Percentiles rank a stretch among this genome's conserved stretches.
phyloP scores from a whole-genome alignment of 2,797 vertebrate genomes.

The Lutra lutra region DNA sequence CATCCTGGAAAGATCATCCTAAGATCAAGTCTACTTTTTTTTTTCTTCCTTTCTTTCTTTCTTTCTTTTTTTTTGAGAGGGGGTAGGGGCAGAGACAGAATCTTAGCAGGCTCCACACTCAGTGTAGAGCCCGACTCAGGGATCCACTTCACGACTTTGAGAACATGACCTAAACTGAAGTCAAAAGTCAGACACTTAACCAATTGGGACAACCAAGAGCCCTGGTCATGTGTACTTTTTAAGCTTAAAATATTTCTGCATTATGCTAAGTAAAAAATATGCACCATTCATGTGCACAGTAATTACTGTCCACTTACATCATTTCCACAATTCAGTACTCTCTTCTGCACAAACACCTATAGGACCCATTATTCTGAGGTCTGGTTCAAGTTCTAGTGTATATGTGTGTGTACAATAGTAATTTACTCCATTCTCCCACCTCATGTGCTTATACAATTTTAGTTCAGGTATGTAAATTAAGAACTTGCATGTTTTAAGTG shows the following conservation, averaged over 20 bases:
- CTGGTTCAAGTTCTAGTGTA: conserved; percentile 61
- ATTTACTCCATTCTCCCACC: conserved; percentile 67
- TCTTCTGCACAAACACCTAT: conserved; percentile 67
- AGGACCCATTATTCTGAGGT: conserved; percentile 63
- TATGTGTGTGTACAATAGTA: conserved; percentile 53
- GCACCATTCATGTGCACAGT: neutral
- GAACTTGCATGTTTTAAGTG: neutral
- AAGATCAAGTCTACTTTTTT: neutral
- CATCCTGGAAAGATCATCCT: neutral
- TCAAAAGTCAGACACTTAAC: neutral
- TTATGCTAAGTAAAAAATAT: neutral
- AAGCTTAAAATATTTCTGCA: neutral
- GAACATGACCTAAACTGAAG: neutral
- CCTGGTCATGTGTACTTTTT: neutral
- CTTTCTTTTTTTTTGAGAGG: too few species aligned
- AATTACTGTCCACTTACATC: neutral
- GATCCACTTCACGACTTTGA: neutral
- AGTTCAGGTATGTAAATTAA: conserved; percentile 58
- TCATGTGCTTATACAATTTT: conserved; percentile 68
- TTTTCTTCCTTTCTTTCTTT: too few species aligned
- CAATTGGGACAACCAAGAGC: neutral
- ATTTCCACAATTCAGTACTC: conserved; percentile 69
- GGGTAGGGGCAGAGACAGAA: neutral
- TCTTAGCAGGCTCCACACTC: neutral
- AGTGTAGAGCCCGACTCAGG: neutral